Base-by-base conservation (phyloP, 2,888 invertebrate species). In the Diplolepis rosae region DNA sequence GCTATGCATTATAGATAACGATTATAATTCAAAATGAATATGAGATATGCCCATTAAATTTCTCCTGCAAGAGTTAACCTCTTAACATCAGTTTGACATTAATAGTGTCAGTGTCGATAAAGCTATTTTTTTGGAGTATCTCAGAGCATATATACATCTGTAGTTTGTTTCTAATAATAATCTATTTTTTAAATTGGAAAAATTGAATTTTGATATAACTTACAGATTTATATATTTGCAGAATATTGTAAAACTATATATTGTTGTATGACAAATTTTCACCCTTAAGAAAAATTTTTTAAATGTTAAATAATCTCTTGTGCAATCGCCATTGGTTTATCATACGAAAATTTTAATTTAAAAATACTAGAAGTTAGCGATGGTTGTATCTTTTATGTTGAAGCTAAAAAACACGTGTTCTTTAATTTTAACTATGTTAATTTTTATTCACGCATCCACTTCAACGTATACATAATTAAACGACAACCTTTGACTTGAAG, bases 401-500 rank as follows among this genome's bases (percentile, higher is more conserved):
- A 54, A 68, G 52, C 42, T 51, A 52, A 35, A 7, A 54, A 54
- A 18, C 42, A 42, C 45, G 69, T 48, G 61, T n/a, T 45, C 50
- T 66, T 61, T 18, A 65, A 28, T 48, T 71, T 65, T 27, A 27
- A n/a, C 65, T 69, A 67, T 61, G 52, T 24, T 65, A 28, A 67
- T 65, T 52, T 71, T 13, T 45, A 72, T 72, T 66, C 27, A 67
- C 56, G 66, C 71, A 73, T 72, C 65, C 69, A 67, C 71, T 48
- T 71, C 39, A 54, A 66, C 69, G 77, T 68, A 83, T 83, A 73
- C 76, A 82, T 83, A 81, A 84, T 83, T 79, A 75, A 80, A 74
- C 48, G 75, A 70, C 73, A 80, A 84, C 83, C 83, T 86, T 85
- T 85, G 82, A 75, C 80, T 72, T 65, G 50, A 66, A 11, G 32